phyloP scores from a whole-genome alignment of 1,140 invertebrate species.

The Drosophila kepulauana region DNA sequence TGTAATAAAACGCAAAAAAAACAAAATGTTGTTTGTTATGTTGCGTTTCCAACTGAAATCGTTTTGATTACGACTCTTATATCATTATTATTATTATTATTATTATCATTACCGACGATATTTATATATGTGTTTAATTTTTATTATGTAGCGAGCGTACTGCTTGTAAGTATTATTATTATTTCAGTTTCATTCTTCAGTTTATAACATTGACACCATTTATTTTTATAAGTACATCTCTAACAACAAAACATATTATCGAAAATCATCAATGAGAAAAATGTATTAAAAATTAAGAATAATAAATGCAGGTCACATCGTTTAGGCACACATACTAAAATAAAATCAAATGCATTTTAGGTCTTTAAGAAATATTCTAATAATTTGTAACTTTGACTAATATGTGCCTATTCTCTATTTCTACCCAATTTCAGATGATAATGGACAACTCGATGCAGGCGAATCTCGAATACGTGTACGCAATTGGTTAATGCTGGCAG shows the following conservation, averaged over 20 bases:
- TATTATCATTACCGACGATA: neutral
- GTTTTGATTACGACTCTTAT: conserved; percentile 19
- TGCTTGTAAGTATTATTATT: conserved; percentile 75
- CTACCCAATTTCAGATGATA: conserved; percentile 62
- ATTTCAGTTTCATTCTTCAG: conserved; percentile 10
- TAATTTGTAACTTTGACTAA: conserved; percentile 26
- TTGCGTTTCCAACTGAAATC: conserved; percentile 46
- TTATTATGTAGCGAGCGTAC: conserved; percentile 65
- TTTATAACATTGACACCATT: conserved; percentile 27
- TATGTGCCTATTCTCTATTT: conserved; percentile 28
- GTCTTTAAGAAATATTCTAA: neutral
- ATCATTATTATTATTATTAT: conserved; percentile 30
- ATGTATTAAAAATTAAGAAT: conserved; percentile 10
- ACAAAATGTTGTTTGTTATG: conserved; percentile 67
- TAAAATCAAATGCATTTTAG: conserved; percentile 3
- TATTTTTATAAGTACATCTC: conserved; percentile 12
- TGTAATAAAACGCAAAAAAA: conserved; percentile 82
- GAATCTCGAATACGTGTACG: conserved; percentile 81
- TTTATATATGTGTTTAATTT: conserved; percentile 33
- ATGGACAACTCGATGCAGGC: conserved; percentile 54
- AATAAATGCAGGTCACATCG: conserved; percentile 49
- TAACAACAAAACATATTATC: neutral
- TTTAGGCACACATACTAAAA: conserved; percentile 52
- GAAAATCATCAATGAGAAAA: conserved; percentile 20
- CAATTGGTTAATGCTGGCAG: conserved; percentile 83